Percentiles rank a stretch among this genome's conserved stretches.
phyloP scores from a whole-genome alignment of 2,113 vertebrate species.

The Toxotes chatareus region DNA sequence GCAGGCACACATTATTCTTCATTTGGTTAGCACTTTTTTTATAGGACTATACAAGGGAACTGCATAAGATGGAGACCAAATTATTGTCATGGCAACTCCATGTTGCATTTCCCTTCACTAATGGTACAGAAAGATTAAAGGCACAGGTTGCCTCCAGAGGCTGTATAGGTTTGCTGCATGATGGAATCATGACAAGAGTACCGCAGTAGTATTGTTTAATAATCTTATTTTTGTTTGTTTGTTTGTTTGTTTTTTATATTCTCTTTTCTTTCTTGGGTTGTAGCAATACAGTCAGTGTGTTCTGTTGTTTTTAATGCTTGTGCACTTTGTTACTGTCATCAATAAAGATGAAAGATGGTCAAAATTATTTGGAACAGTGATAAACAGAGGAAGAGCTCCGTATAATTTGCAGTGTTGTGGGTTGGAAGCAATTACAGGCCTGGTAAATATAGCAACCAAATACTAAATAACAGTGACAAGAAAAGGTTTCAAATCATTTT shows the following conservation, averaged over 20 bases:
- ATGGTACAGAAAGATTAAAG: slow-evolving; percentile 83
- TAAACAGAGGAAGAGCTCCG: neutral
- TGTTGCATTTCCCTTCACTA: slow-evolving; percentile 77
- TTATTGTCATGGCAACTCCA: slow-evolving; percentile 73
- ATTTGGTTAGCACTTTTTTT: slow-evolving; percentile 85
- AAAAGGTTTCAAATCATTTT: neutral
- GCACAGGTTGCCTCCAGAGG: slow-evolving; percentile 91
- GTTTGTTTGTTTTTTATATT: slow-evolving; percentile 72
- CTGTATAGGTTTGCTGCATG: slow-evolving; percentile 86
- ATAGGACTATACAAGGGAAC: slow-evolving; percentile 80
- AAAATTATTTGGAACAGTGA: slow-evolving; percentile 48
- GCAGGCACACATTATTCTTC: slow-evolving; percentile 69
- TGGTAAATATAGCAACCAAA: neutral
- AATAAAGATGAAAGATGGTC: slow-evolving; percentile 83
- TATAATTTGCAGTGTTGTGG: neutral
- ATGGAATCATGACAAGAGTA: slow-evolving; percentile 85
- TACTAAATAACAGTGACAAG: neutral
- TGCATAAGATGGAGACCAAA: slow-evolving; percentile 77
- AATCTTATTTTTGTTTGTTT: slow-evolving; percentile 80
- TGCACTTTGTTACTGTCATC: slow-evolving; percentile 85
- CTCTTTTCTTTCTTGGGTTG: slow-evolving; percentile 61
- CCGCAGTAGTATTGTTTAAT: slow-evolving; percentile 86
- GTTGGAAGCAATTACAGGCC: neutral
- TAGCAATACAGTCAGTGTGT: slow-evolving; percentile 66
- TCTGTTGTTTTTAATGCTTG: slow-evolving; percentile 75